These are phyloP conservation scores for Medauroidea extradentata DNA, from an alignment of 1,140 invertebrate genomes.

Conservation along the genomic window DNA sequence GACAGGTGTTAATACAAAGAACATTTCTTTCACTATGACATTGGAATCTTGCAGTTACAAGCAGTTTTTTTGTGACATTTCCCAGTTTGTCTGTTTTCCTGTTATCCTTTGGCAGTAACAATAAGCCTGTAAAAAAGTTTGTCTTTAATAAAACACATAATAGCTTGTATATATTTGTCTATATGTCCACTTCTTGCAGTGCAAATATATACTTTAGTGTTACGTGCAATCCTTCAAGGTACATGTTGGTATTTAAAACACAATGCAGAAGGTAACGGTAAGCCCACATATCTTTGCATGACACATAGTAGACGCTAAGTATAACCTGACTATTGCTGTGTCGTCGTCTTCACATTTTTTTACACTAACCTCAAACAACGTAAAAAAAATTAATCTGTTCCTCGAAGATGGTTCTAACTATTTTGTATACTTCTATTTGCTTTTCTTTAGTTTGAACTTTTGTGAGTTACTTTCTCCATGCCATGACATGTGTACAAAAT, in stretches of 20 bases:
- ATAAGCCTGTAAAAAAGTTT: too few species aligned
- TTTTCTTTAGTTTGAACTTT: background rate
- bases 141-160: background rate
- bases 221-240: background rate
- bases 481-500: constrained; percentile 12
- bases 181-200: too few species aligned
- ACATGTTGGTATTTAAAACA: too few species aligned
- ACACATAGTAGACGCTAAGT: background rate
- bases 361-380: background rate
- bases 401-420: background rate
- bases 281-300: background rate
- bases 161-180: background rate
- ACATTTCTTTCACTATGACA: too few species aligned
- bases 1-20: too few species aligned
- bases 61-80: too few species aligned
- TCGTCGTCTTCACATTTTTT: background rate
- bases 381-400: background rate
- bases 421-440: too few species aligned
- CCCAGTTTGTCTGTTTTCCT: too few species aligned
- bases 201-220: too few species aligned
- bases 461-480: background rate
- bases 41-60: too few species aligned
- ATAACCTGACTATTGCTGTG: background rate
- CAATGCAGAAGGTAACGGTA: background rate
- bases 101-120: too few species aligned